Percentiles rank a stretch among this genome's conserved stretches.
phyloP scores from a whole-genome alignment of 2,797 vertebrate genomes.

The Schizopygopsis malacanthus region DNA sequence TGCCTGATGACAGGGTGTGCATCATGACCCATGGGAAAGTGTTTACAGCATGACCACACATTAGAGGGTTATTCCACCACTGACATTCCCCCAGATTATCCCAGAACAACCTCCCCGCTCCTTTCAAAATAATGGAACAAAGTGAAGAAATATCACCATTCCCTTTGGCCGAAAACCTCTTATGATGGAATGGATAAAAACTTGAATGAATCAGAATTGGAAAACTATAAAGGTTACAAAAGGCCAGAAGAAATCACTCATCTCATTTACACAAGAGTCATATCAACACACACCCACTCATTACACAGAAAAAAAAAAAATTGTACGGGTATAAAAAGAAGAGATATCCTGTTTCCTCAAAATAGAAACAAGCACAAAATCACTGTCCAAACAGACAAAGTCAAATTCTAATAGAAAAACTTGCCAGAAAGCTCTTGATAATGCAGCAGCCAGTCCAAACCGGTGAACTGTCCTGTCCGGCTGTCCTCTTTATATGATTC shows the following conservation, averaged over 20 bases:
- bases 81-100: constrained; percentile 38
- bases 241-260: constrained; percentile 30
- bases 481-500: background rate
- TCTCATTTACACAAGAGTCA: constrained; percentile 37
- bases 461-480: background rate
- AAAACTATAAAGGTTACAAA: constrained; percentile 16
- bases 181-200: constrained; percentile 15
- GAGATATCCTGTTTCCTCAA: constrained; percentile 56
- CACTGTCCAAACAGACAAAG: constrained; percentile 35
- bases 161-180: constrained; percentile 14
- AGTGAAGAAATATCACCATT: constrained; percentile 17
- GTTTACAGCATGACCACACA: constrained; percentile 1
- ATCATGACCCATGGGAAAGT: constrained; percentile 14
- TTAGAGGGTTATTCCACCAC: constrained; percentile 19
- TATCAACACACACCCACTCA: constrained; percentile 40
- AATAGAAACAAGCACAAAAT: constrained; percentile 44
- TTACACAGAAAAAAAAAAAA: constrained; percentile 27
- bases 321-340: constrained; percentile 27
- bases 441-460: background rate
- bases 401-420: constrained; percentile 29
- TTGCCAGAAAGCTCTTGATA: constrained; percentile 18
- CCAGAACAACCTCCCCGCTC: constrained; percentile 13
- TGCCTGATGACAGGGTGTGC: constrained; percentile 36
- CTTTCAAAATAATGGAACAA: constrained; percentile 12
- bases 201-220: constrained; percentile 21